Percentiles rank a stretch among this genome's conserved stretches.
phyloP scores from a whole-genome alignment of 2,113 vertebrate species.

The Pangasianodon hypophthalmus region DNA sequence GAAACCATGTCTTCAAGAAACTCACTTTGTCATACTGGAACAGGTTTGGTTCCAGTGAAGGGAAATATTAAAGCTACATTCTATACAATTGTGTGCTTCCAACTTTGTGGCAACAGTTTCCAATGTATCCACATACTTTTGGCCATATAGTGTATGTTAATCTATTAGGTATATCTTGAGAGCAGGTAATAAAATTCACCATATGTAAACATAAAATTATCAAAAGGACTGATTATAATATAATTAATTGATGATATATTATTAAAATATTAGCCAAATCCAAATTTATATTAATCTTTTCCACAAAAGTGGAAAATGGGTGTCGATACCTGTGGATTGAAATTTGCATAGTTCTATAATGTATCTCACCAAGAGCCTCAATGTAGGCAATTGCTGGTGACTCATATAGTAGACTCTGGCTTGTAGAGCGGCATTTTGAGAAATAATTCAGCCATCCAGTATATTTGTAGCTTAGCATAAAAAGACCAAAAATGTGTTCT shows the following conservation, averaged over 20 bases:
- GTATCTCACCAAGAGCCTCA: not conserved
- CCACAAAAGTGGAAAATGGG: not conserved
- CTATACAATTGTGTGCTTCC: too few relatives aligned
- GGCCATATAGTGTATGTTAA: not conserved
- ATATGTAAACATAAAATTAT: not conserved
- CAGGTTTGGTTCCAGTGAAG: not conserved
- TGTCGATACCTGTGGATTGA: not conserved
- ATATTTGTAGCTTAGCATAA: not conserved
- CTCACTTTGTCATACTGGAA: not conserved
- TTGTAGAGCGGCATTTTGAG: not conserved
- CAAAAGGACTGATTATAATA: not conserved
- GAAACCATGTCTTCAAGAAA: not conserved
- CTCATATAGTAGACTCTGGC: not conserved
- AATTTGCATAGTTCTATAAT: not conserved
- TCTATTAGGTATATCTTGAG: not conserved
- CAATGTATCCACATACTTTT: not conserved
- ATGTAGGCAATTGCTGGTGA: not conserved
- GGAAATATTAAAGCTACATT: not conserved
- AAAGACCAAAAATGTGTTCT: not conserved
- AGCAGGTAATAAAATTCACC: not conserved
- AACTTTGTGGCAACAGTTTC: too few relatives aligned
- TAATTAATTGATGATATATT: not conserved
- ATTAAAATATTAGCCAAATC: not conserved
- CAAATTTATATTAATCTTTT: not conserved
- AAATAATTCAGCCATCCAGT: not conserved